These are phyloP conservation scores for Anoncus sp. DNA, from an alignment of 2,888 invertebrate genomes.

Conservation along the genomic window DNA sequence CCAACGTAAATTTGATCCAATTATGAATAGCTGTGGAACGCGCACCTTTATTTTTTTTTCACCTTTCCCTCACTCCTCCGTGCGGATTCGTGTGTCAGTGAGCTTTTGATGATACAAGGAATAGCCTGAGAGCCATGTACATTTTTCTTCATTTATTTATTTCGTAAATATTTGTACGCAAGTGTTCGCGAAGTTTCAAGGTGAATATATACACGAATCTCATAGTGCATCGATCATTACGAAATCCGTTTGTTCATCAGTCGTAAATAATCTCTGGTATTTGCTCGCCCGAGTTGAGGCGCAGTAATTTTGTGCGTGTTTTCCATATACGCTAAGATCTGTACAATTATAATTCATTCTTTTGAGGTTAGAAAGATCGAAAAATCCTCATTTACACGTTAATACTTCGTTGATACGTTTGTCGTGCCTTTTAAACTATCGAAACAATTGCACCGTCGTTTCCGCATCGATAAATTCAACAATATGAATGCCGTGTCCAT, in stretches of 20 bases:
- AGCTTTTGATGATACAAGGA: too few relatives aligned
- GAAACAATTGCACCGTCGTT: not conserved
- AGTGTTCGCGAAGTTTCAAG: not conserved
- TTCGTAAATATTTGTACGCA: not conserved
- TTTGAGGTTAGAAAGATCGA: conserved; percentile 6
- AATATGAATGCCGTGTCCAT: not conserved
- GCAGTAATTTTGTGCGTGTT: not conserved
- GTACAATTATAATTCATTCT: not conserved
- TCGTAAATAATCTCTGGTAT: not conserved
- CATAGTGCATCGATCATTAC: not conserved
- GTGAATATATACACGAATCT: not conserved
- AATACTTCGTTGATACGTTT: not conserved
- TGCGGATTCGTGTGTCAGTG: too few relatives aligned
- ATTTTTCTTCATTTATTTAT: too few relatives aligned
- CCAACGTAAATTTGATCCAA: too few relatives aligned
- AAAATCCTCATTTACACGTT: not conserved
- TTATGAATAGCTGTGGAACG: too few relatives aligned
- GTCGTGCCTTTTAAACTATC: not conserved
- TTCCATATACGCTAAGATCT: not conserved
- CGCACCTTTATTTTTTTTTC: too few relatives aligned
- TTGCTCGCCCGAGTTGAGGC: not conserved
- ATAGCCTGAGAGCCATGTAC: too few relatives aligned
- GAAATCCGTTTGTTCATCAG: not conserved
- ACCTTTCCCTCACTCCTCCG: too few relatives aligned
- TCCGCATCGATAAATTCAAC: not conserved